Base-by-base conservation (phyloP, 2,888 invertebrate species). In the Himalopsyche kuldschensis region DNA sequence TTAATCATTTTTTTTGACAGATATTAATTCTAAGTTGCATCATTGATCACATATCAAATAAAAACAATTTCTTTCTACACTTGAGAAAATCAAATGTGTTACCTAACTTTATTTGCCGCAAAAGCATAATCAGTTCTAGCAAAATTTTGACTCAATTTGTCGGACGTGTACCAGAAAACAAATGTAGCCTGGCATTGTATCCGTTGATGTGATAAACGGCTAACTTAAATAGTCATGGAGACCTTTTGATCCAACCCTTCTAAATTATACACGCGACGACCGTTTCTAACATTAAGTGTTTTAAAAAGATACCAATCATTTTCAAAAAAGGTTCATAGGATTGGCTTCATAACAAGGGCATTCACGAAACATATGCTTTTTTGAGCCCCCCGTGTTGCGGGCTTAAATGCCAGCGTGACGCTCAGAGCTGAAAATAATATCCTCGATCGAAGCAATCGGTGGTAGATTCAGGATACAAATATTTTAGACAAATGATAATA, bases 281-380 rank as follows among this genome's bases (percentile, higher is more conserved):
- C 78, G 77, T 47, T 75, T 41, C 75, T 20, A 47, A 55, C 46
- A 48, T 79, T 75, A 75, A 81, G 81, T 81, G 81, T 81, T 81
- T 81, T 47, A 41, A 35, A 31, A 31, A 24, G 75, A 75, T 75
- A 81, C 75, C 81, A 47, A 75, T 48, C 78, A 84, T 84, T 84
- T 55, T 78, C 69, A 41, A 75, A 75, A n/a, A 75, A 55, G 27
- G 32, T 41, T 63, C 15, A 69, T 32, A 77, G 69, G 35, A 81
- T 81, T 81, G 48, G 81, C 81, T 77, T 32, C 48, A 48, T 82
- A 82, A 77, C 48, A 46, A 81, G 78, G 47, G 80, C 47, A 47
- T 76, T 41, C 79, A 69, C 27, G 24, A 55, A 63, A 48, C 46
- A 80, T 75, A 80, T 79, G 80, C 80, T 55, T 46, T 75, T 55